These are phyloP conservation scores for Panurus biarmicus DNA, from an alignment of 2,113 vertebrate species.

Conservation along the genomic window DNA sequence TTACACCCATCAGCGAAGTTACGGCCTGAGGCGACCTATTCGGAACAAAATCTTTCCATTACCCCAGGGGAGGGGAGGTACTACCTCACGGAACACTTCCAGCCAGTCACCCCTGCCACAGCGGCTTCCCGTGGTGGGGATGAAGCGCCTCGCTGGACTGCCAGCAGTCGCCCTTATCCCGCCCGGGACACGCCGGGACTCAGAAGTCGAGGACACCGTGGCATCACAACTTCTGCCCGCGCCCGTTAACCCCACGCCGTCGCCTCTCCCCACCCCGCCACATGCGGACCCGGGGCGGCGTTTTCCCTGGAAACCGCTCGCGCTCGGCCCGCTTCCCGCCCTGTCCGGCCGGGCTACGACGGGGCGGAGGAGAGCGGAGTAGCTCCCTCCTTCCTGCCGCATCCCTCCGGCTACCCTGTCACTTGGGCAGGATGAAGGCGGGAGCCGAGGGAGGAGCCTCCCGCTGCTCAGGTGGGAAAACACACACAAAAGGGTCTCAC, in stretches of 20 bases:
- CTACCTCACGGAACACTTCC: background rate
- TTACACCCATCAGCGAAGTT: background rate
- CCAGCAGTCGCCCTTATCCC: background rate
- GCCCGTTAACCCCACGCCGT: background rate
- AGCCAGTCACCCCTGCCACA: rapidly evolving
- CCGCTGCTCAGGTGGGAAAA: conserved; percentile 22
- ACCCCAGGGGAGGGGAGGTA: rapidly evolving
- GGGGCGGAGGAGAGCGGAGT: no score
- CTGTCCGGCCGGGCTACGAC: background rate
- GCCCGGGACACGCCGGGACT: background rate
- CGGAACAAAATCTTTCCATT: rapidly evolving
- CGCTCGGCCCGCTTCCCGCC: background rate
- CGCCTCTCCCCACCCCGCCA: background rate
- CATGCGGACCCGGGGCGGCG: background rate
- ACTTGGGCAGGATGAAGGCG: background rate
- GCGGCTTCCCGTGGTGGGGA: rapidly evolving
- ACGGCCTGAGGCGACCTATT: background rate
- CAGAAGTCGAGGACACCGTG: rapidly evolving
- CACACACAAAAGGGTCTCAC: conserved; percentile 11
- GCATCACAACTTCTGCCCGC: background rate
- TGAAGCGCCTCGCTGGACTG: background rate
- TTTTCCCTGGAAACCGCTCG: background rate
- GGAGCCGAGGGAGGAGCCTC: background rate
- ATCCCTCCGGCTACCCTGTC: background rate
- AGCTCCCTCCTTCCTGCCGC: background rate